Conservation (phyloP, 1,140 invertebrate genomes). For the Pseudoatta argentina region DNA sequence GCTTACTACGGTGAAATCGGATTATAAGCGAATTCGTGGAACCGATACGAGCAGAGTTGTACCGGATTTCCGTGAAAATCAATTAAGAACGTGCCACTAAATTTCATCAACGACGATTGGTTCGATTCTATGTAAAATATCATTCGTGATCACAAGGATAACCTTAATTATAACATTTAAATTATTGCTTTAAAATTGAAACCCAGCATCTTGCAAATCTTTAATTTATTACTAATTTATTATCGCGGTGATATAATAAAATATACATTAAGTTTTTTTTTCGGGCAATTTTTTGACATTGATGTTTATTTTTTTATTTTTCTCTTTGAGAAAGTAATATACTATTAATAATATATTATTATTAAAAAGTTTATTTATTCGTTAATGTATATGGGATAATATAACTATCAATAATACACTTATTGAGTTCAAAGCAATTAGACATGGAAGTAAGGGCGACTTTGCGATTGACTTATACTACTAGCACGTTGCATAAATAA, state of each 20-base stretch:
- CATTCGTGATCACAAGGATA: neutral
- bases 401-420: slow-evolving; percentile 7
- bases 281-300: neutral
- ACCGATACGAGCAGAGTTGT: slow-evolving; percentile 61
- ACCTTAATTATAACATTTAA: neutral
- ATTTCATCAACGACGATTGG: slow-evolving; percentile 42
- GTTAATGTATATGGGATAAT: neutral
- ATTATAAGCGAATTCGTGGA: slow-evolving; percentile 75
- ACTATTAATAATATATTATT: neutral
- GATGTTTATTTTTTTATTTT: neutral
- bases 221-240: neutral
- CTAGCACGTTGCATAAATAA: neutral
- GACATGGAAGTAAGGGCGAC: neutral
- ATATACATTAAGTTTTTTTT: neutral
- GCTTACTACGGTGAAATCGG: slow-evolving; percentile 79
- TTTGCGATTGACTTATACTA: slow-evolving; percentile 29
- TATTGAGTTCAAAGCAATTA: neutral
- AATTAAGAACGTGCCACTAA: slow-evolving; percentile 67
- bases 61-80: slow-evolving; percentile 66
- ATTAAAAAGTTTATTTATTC: neutral
- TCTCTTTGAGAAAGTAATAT: neutral
- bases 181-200: neutral
- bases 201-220: neutral
- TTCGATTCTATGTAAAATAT: slow-evolving; percentile 19
- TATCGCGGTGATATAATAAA: neutral